These are phyloP conservation scores for Bombylius discolor DNA, from an alignment of 2,888 invertebrate species.

Conservation along the genomic window DNA sequence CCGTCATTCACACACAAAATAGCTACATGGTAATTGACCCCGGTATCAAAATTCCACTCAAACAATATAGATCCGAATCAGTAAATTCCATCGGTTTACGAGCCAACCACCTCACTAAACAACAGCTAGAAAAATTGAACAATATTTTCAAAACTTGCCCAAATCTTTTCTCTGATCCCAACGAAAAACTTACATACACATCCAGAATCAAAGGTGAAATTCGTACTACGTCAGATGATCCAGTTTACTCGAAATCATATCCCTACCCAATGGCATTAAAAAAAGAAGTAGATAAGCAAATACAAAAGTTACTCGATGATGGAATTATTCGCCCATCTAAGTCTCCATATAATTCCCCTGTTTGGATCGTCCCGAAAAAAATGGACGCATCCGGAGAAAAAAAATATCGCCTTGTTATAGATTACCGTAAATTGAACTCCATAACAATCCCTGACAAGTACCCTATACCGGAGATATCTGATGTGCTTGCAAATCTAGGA, in stretches of 20 bases:
- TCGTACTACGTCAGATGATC: neutral
- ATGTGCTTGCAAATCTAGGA: neutral
- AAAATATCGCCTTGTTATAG: conserved; percentile 9
- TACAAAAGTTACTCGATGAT: conserved; percentile 4
- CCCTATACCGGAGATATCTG: conserved; percentile 8
- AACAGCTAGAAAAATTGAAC: neutral
- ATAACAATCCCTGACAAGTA: conserved; percentile 8
- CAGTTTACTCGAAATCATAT: conserved; percentile 6
- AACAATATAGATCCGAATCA: neutral
- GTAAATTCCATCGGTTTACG: neutral
- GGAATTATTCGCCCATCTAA: conserved; percentile 4
- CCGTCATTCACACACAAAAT: neutral
- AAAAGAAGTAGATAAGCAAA: conserved; percentile 5
- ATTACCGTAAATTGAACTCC: conserved; percentile 9
- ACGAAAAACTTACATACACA: neutral
- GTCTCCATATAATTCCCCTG: neutral
- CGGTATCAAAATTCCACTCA: neutral
- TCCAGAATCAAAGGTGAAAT: conserved; percentile 1
- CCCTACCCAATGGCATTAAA: conserved; percentile 3
- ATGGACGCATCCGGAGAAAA: conserved; percentile 5
- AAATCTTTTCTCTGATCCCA: neutral
- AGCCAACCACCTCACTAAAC: neutral
- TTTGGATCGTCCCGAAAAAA: conserved; percentile 7
- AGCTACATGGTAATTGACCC: neutral
- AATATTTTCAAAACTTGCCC: neutral